These are phyloP conservation scores for Cephus rjabovi DNA, from an alignment of 2,888 invertebrate genomes.

Conservation along the genomic window DNA sequence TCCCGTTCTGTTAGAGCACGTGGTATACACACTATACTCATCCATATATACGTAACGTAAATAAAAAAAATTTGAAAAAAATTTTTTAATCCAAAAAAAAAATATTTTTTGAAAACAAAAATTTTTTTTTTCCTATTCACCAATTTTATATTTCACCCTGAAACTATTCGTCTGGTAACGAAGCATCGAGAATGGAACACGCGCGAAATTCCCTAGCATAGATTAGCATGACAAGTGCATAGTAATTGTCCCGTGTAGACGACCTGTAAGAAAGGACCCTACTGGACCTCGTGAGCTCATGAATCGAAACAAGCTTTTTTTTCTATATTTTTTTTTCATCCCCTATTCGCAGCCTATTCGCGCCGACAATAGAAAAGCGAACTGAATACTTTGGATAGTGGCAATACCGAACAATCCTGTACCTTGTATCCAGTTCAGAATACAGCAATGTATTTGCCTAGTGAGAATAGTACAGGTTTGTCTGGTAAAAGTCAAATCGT, in stretches of 20 bases:
- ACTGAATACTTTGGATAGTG: no score
- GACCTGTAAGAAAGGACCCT: constrained; percentile 35
- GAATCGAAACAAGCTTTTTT: constrained; percentile 15
- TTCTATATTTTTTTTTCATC: background rate
- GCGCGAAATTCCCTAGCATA: constrained; percentile 32
- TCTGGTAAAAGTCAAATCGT: no score
- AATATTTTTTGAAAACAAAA: no score
- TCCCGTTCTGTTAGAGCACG: background rate
- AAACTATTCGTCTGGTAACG: no score
- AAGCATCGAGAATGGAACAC: background rate
- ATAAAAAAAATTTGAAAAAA: no score
- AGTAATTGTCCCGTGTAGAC: constrained; percentile 46
- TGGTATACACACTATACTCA: no score
- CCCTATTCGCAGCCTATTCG: no score
- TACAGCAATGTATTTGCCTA: background rate
- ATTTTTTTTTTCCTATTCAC: rapidly evolving
- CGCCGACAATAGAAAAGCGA: no score
- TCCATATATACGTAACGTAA: no score
- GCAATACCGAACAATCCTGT: constrained; percentile 12
- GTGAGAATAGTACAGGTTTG: no score
- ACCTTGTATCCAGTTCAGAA: constrained; percentile 9
- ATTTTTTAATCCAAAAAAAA: no score
- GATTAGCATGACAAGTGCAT: constrained; percentile 52
- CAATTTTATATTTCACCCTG: no score
- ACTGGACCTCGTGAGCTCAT: constrained; percentile 6